These are phyloP conservation scores for Pangasianodon hypophthalmus DNA, from an alignment of 2,113 vertebrate genomes.

Conservation along the genomic window DNA sequence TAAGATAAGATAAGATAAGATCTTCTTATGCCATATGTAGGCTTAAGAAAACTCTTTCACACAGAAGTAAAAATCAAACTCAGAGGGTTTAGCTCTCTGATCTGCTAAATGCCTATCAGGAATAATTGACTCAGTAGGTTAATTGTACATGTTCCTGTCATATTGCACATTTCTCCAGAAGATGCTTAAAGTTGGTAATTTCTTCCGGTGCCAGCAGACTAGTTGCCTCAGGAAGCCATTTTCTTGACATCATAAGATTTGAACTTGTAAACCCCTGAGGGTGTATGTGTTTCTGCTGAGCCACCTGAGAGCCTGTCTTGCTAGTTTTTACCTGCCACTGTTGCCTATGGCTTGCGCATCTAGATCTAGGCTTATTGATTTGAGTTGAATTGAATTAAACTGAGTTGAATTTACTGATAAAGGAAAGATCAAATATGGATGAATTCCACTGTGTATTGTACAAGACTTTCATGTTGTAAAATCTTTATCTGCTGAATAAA, in stretches of 20 bases:
- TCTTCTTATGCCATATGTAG: background rate
- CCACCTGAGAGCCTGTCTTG: background rate
- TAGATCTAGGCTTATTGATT: background rate
- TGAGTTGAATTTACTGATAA: background rate
- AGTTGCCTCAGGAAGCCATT: background rate
- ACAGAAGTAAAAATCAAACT: background rate
- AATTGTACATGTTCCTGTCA: background rate
- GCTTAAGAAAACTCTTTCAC: background rate
- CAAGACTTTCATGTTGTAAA: background rate
- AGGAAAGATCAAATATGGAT: background rate
- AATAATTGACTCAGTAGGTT: background rate
- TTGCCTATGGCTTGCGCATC: background rate
- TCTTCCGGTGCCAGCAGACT: background rate
- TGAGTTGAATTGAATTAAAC: background rate
- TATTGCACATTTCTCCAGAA: background rate
- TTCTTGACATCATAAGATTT: background rate
- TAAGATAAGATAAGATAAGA: background rate
- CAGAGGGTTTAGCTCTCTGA: background rate
- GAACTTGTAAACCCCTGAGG: background rate
- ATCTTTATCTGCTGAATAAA: background rate
- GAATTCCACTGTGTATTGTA: background rate
- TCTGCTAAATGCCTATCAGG: background rate
- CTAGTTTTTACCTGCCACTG: background rate
- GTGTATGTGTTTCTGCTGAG: background rate
- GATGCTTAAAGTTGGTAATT: background rate